Conservation (phyloP, 2,888 invertebrate genomes). For the Agonopterix heracliana region DNA sequence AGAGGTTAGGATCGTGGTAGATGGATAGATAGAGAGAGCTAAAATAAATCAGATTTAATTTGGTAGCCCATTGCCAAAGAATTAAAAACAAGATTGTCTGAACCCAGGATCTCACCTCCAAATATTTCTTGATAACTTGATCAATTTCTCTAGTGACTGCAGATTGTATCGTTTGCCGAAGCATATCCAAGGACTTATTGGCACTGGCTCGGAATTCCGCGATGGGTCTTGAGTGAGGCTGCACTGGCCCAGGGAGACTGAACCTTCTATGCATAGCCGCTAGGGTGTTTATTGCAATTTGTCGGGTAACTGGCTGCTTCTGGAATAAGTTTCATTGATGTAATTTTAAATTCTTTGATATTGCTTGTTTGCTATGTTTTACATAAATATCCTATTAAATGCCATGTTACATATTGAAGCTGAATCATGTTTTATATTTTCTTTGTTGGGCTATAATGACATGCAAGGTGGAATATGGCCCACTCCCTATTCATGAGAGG, state of each 20-base stretch:
- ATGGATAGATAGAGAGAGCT: no score
- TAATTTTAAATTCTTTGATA: no score
- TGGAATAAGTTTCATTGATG: slow-evolving; percentile 29
- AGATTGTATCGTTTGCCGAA: slow-evolving; percentile 85
- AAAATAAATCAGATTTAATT: not conserved
- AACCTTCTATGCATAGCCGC: slow-evolving; percentile 77
- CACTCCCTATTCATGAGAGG: no score
- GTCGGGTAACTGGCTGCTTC: slow-evolving; percentile 73
- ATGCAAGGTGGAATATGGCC: no score
- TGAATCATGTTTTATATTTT: no score
- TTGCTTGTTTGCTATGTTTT: no score
- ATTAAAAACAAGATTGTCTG: no score
- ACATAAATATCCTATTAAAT: no score
- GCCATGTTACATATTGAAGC: no score
- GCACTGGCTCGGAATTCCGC: slow-evolving; percentile 78
- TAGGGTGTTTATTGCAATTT: slow-evolving; percentile 83
- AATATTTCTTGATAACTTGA: slow-evolving; percentile 84
- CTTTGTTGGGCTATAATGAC: no score
- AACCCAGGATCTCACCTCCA: slow-evolving; percentile 73
- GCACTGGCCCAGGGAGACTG: slow-evolving; percentile 74
- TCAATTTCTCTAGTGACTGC: slow-evolving; percentile 87
- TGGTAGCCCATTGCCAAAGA: no score
- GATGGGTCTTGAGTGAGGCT: slow-evolving; percentile 68
- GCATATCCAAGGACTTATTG: slow-evolving; percentile 83
- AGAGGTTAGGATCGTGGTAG: no score